Conservation (phyloP, 2,797 vertebrate species). For the Lepidocolaptes lacrymiger region DNA sequence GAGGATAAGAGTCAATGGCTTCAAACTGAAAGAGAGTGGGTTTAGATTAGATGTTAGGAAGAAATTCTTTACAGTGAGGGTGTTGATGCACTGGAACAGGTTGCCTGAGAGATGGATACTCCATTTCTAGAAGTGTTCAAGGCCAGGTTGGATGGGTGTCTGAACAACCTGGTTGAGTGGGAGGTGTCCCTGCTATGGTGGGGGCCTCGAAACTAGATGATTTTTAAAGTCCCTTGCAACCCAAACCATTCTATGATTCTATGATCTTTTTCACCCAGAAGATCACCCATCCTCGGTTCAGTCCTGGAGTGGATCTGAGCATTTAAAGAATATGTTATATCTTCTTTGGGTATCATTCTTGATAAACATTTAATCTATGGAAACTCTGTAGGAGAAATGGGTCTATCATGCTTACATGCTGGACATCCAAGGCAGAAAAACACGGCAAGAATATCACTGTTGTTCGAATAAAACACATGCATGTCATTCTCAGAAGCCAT, state of each 20-base stretch:
- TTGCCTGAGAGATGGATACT: background rate
- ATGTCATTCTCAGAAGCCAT: background rate
- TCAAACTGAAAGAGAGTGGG: background rate
- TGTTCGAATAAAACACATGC: background rate
- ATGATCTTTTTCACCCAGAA: background rate
- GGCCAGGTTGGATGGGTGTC: background rate
- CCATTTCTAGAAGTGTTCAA: background rate
- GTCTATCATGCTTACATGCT: background rate
- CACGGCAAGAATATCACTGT: background rate
- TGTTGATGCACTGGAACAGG: background rate
- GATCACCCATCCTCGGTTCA: background rate
- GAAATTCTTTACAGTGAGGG: background rate
- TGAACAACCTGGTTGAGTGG: background rate
- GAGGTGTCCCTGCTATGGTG: background rate
- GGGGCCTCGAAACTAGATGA: background rate
- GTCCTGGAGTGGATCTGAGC: background rate
- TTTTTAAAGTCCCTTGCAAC: background rate
- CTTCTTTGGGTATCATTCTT: background rate
- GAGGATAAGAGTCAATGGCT: background rate
- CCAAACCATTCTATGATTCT: background rate
- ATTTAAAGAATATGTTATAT: background rate
- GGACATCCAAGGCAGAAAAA: background rate
- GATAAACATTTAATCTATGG: background rate
- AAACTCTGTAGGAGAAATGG: background rate
- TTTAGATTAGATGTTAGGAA: background rate